Conservation (phyloP, 92 coral and sea anemone genomes). For the Palythoa grandiflora region DNA sequence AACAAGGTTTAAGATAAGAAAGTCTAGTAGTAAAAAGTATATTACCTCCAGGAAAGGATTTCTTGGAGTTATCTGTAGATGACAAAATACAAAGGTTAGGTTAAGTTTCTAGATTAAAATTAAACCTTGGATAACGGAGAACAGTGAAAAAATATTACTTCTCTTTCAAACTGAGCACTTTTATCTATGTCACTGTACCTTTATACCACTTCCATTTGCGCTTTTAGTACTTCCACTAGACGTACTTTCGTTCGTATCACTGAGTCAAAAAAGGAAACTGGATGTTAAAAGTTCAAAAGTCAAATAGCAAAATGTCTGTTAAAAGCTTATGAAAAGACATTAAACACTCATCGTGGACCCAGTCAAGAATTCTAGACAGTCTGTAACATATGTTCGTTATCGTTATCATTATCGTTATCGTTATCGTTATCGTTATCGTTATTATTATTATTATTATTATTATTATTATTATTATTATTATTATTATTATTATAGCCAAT, state of each 20-base stretch:
- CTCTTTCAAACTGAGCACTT: not conserved
- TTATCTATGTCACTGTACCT: slow-evolving; percentile 52
- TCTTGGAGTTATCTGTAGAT: slow-evolving; percentile 72
- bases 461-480: no score
- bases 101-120: not conserved
- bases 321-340: no score
- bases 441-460: no score
- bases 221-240: slow-evolving; percentile 40
- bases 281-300: not conserved
- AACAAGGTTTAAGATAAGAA: not conserved
- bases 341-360: not conserved
- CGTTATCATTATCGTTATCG: no score
- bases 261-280: not conserved
- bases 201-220: slow-evolving; percentile 61
- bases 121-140: no score
- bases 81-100: not conserved
- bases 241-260: slow-evolving; percentile 1
- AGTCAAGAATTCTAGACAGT: no score
- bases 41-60: slow-evolving; percentile 89
- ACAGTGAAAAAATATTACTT: no score
- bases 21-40: not conserved
- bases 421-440: no score
- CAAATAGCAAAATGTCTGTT: not conserved
- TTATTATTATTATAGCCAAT: no score
- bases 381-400: no score